These are phyloP conservation scores for Macrotus californicus DNA, from an alignment of 2,113 vertebrate species.

Conservation along the genomic window DNA sequence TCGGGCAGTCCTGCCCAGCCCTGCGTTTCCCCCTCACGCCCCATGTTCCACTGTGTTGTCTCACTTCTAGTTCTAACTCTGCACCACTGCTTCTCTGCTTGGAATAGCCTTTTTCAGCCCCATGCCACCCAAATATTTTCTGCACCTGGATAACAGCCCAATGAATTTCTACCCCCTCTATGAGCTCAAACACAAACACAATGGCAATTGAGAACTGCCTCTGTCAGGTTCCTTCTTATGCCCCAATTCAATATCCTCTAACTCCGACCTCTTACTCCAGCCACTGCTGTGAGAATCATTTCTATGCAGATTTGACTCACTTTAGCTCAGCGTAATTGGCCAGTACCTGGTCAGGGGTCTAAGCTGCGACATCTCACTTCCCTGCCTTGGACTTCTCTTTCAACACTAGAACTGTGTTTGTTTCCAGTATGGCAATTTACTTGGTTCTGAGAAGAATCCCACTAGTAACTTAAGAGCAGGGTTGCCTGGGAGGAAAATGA, in stretches of 20 bases:
- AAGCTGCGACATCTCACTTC: neutral
- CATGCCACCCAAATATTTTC: neutral
- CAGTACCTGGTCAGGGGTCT: neutral
- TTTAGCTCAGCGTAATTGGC: neutral
- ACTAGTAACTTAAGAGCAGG: neutral
- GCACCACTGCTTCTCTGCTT: neutral
- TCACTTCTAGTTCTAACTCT: neutral
- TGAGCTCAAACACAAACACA: neutral
- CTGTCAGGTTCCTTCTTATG: neutral
- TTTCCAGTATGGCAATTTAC: neutral
- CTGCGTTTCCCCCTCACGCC: fast-evolving
- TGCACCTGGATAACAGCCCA: neutral
- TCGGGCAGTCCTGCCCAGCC: neutral
- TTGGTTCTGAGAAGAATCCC: neutral
- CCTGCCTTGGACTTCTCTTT: neutral
- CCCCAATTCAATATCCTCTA: neutral
- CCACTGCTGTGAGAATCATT: neutral
- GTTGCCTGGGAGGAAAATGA: neutral
- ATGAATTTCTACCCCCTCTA: fast-evolving
- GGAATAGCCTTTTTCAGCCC: neutral
- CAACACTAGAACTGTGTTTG: neutral
- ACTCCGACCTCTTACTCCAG: neutral
- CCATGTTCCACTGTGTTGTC: neutral
- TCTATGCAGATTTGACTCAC: neutral
- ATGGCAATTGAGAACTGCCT: neutral